phyloP scores from a whole-genome alignment of 2,888 invertebrate genomes.

The Elysia crispata region DNA sequence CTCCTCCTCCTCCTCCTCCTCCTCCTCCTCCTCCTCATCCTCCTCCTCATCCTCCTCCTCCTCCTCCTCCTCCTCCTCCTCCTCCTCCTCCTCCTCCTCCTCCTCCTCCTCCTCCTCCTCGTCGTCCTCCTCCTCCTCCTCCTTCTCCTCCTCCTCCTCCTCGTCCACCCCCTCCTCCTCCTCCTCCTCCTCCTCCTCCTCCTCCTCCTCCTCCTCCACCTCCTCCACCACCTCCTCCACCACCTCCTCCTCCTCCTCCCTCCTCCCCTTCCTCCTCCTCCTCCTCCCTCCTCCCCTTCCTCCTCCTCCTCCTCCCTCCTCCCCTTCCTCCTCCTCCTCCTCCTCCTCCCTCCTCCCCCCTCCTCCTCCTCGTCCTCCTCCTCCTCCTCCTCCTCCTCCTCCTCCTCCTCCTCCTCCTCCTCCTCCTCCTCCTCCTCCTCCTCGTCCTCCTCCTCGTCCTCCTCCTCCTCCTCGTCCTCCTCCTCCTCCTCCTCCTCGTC shows the following conservation, averaged over 20 bases:
- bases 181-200: too few relatives aligned
- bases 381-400: slow-evolving; percentile 62
- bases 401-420: too few relatives aligned
- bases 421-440: slow-evolving; percentile 12
- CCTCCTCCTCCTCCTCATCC: too few relatives aligned
- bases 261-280: not conserved
- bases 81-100: slow-evolving; percentile 9
- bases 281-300: not conserved
- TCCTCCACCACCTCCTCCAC: not conserved
- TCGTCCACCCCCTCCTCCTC: too few relatives aligned
- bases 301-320: slow-evolving; percentile 1
- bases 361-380: slow-evolving; percentile 66
- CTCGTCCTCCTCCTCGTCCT: slow-evolving; percentile 54
- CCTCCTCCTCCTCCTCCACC: not conserved
- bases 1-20: slow-evolving; percentile 1
- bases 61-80: slow-evolving; percentile 5
- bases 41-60: too few relatives aligned
- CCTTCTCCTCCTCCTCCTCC: too few relatives aligned
- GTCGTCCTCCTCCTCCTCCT: not conserved
- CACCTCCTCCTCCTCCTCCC: not conserved
- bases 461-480: slow-evolving; percentile 68
- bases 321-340: not conserved
- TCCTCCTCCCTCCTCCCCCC: slow-evolving; percentile 58
- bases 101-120: slow-evolving; percentile 10
- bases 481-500: slow-evolving; percentile 64